A percentile compares a stretch with the other conserved stretches of the same genome.
phyloP scores from a whole-genome alignment of 2,888 invertebrate genomes.

The Brenthis daphne region DNA sequence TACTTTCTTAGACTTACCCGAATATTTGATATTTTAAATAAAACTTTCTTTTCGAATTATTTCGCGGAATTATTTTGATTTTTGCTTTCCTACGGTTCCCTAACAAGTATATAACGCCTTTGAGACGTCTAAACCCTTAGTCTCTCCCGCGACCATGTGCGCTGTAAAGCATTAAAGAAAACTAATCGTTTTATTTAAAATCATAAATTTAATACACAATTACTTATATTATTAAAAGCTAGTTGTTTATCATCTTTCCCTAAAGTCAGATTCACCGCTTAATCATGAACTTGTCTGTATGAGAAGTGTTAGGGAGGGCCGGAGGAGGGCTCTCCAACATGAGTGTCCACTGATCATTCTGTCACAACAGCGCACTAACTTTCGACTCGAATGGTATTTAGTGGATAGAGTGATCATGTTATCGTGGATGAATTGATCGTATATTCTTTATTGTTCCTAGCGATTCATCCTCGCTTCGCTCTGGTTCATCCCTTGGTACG shows the following conservation, averaged over 20 bases:
- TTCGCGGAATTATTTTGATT: too few relatives aligned
- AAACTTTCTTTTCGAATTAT: too few relatives aligned
- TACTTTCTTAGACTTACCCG: too few relatives aligned
- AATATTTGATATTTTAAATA: too few relatives aligned
- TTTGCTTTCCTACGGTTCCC: too few relatives aligned
- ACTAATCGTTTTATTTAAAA: too few relatives aligned
- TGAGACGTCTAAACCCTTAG: too few relatives aligned
- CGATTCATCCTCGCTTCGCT: neutral
- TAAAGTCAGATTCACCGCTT: neutral
- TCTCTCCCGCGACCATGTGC: too few relatives aligned
- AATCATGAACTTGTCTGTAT: conserved; percentile 15
- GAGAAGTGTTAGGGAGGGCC: conserved; percentile 20
- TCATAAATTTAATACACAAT: too few relatives aligned
- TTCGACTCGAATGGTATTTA: conserved; percentile 12
- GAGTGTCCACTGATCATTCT: conserved; percentile 38
- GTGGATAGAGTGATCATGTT: neutral
- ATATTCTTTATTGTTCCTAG: neutral
- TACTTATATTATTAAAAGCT: too few relatives aligned
- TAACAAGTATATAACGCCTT: too few relatives aligned
- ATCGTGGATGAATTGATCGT: neutral
- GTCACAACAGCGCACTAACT: conserved; percentile 30
- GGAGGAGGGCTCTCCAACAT: conserved; percentile 20
- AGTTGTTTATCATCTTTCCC: neutral
- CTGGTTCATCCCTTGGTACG: neutral
- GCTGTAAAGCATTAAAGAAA: too few relatives aligned